Evolutionary conservation across 2,797 vertebrate genomes (phyloP).

Genomic region (Heterohyrax brucei): DNA sequence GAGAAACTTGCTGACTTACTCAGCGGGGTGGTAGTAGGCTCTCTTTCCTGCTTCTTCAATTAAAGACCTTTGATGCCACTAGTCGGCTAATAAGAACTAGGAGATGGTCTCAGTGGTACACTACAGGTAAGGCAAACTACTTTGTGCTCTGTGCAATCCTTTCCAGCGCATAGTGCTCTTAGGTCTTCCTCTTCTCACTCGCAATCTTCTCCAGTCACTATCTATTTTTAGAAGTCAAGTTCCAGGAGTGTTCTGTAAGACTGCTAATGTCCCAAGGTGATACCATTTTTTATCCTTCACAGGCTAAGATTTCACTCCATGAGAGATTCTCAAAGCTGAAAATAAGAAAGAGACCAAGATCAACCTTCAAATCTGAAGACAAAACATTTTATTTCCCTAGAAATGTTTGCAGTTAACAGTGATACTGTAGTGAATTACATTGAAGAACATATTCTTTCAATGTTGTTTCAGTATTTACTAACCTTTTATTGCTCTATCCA

Average conservation of each 20-base stretch:
- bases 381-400: conserved; percentile 89
- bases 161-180: conserved; percentile 7
- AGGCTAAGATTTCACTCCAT: conserved; percentile 92
- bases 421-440: background rate
- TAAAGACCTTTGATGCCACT: background rate
- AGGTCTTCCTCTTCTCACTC: background rate
- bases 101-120: background rate
- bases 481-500: background rate
- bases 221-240: conserved; percentile 53
- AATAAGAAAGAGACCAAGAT: conserved; percentile 80
- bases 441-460: background rate
- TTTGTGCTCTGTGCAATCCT: conserved; percentile 22
- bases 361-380: conserved; percentile 66
- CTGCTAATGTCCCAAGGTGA: background rate
- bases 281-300: conserved; percentile 85
- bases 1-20: conserved; percentile 3
- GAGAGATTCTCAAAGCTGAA: conserved; percentile 92
- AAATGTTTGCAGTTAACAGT: conserved; percentile 31
- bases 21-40: background rate
- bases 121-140: conserved; percentile 12
- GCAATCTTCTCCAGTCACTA: background rate
- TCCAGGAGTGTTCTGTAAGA: conserved; percentile 20
- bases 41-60: conserved; percentile 31
- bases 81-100: conserved; percentile 20
- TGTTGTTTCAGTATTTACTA: conserved; percentile 17